Evolutionary conservation across 2,888 invertebrate genomes (phyloP), one percentile per base, ranked within the genome.

Genomic region (Sinelater perroti): DNA sequence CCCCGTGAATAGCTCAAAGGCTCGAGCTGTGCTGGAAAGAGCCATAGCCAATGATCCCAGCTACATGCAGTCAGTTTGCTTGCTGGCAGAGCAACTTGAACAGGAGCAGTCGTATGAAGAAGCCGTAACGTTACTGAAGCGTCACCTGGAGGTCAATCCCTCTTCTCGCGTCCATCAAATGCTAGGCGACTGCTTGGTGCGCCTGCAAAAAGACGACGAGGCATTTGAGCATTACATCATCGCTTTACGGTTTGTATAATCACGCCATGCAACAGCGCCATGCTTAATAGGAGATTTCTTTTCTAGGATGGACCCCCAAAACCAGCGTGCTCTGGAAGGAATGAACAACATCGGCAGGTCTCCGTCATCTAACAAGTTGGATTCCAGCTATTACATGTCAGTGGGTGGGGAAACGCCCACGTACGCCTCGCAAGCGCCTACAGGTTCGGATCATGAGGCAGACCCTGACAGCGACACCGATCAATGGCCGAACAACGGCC

Each of bases 1-100:
- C 76, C 83, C 85, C 1, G 78, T 82, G 17, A 80, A 81, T 18
- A 77, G 81, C 26, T 74, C 78, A 4, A 85, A 86, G 74, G 89
- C 90, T 0, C 87, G 87, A 69, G 84, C 84, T 45, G 83, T 88
- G 28, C 77, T 91, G 38, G 88, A 90, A 72, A 88, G 87, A 70
- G 90, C 91, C 0, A 78, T 92, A 38, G 82, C 83, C 56, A 82
- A 87, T 61, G 91, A 92, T 71, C 86, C 87, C 49, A 81, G 80
- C n/a, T 87, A 88, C 74, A 78, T 88, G 14, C 87, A 89, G 0
- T 90, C 91, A 1, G 86, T 91, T 1, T 87, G 86, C 63, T 80
- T 88, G 26, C 78, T 93, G 69, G 88, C 87, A 2, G 88, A 90
- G 68, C 84, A 90, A 56, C 83, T 87, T 38, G 86, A 87, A 66